These are phyloP conservation scores for Brachyrhaphis roseni DNA, from an alignment of 2,797 vertebrate genomes.

Conservation along the genomic window DNA sequence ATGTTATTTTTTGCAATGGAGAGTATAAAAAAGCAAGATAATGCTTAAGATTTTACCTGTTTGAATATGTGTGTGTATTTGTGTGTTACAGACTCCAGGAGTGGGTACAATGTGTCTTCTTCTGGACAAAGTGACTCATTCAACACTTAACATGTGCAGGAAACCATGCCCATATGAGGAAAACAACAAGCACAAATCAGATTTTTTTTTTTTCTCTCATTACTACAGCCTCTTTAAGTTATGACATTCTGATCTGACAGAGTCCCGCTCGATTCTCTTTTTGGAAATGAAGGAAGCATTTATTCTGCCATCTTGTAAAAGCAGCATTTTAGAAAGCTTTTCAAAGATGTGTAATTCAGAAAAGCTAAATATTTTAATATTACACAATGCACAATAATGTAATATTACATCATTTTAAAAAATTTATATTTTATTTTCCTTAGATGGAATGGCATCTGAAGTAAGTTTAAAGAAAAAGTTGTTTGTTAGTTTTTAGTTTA, in stretches of 20 bases:
- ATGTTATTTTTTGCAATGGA: not conserved
- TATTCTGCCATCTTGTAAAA: not conserved
- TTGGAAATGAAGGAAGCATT: not conserved
- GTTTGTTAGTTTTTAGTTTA: not conserved
- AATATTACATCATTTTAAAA: too few relatives aligned
- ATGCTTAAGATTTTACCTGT: not conserved
- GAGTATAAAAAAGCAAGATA: not conserved
- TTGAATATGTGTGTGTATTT: not conserved
- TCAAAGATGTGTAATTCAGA: not conserved
- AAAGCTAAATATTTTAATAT: not conserved
- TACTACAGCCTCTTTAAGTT: not conserved
- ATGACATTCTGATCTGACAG: not conserved
- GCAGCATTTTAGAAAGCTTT: not conserved
- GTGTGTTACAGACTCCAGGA: not conserved
- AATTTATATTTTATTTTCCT: not conserved
- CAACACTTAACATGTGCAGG: not conserved
- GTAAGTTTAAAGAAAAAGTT: not conserved
- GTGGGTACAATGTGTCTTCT: not conserved
- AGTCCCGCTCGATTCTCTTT: not conserved
- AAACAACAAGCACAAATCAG: not conserved
- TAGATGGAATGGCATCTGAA: not conserved
- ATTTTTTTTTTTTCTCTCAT: not conserved
- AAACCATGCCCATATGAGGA: not conserved
- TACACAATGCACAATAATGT: not conserved
- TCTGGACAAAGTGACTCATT: not conserved